Percentiles rank a stretch among this genome's conserved stretches.
These are phyloP conservation scores for Chrysotoxum bicinctum DNA, from an alignment of 2,888 invertebrate genomes.

Conservation along the genomic window DNA sequence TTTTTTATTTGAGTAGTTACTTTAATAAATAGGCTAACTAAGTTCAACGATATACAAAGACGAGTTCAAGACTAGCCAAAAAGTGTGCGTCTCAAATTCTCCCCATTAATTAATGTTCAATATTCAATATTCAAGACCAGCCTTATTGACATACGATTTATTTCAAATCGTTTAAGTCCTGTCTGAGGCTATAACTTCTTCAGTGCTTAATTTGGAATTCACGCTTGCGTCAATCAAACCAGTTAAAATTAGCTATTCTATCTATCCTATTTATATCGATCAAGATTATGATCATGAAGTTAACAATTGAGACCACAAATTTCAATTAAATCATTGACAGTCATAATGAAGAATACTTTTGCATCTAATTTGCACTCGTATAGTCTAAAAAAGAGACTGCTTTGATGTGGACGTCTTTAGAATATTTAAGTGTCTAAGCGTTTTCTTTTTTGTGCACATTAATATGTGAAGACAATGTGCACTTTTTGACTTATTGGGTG, in stretches of 20 bases:
- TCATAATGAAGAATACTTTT: not conserved
- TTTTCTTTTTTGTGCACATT: not conserved
- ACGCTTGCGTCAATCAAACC: not conserved
- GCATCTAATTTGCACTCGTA: not conserved
- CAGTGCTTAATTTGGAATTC: not conserved
- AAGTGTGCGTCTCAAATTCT: not conserved
- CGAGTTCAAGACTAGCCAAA: not conserved
- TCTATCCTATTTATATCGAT: not conserved
- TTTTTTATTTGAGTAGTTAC: too few relatives aligned
- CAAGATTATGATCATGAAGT: not conserved
- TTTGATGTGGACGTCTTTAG: not conserved
- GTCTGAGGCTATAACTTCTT: slow-evolving; percentile 1
- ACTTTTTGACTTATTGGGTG: not conserved
- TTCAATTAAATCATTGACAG: not conserved
- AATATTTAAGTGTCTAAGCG: not conserved
- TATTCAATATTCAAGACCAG: not conserved
- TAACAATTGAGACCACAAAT: not conserved
- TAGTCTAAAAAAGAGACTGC: not conserved
- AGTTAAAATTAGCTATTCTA: not conserved
- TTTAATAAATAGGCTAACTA: not conserved
- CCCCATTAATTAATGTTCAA: not conserved
- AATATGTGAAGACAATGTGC: not conserved
- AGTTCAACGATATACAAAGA: not conserved
- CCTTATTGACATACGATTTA: not conserved
- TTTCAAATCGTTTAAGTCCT: not conserved